Base-by-base conservation (phyloP, 37 sponge, comb jelly and placozoan genomes). In the Amphimedon queenslandica region DNA sequence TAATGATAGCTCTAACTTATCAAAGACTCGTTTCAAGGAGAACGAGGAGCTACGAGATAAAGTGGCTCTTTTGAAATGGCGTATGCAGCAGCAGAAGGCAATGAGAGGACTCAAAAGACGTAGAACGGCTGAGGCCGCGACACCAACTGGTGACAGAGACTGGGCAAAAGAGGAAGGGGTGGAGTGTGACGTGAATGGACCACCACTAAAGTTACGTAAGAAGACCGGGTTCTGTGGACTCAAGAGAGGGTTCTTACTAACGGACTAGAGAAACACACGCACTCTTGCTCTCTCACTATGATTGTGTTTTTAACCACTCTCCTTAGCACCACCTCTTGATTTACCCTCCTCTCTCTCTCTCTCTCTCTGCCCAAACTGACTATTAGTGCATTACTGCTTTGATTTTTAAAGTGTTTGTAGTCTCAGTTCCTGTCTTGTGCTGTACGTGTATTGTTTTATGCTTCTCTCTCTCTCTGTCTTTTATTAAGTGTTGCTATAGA, bases 81-180 rank as follows among this genome's bases (percentile, higher is more conserved):
- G 43, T 64, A 79, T 86, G 80, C 81, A 80, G 58, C 71, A 86
- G 6, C 47, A 40, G 13, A 43, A 81, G 31, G 81, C 81, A 10
- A 36, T 70, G 43, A 75, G 64, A 55, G 58, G 35, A 27, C 73
- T 77, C 4, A 77, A 67, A 67, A 58, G 80, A 68, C 31, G 34
- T 55, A 36, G 58, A 25, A 67, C 77, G 40, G 83, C 71, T 31
- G 84, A 71, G 5, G 71, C 47, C 30, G 24, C 61, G 5, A 79
- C 86, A 5, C 76, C 86, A 2, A 79, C 80, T 74, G 87, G 87
- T 4, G 8, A 13, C 13, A 47, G 8, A 13, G n/a, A n/a, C n/a
- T 85, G 85, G 85, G n/a, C n/a, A n/a, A n/a, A n/a, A n/a, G 68
- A 79, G 85, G 87, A 86, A 47, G 69, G 75, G 23, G 11, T 80